phyloP scores from a whole-genome alignment of 2,888 invertebrate genomes.

The Tyria jacobaeae region DNA sequence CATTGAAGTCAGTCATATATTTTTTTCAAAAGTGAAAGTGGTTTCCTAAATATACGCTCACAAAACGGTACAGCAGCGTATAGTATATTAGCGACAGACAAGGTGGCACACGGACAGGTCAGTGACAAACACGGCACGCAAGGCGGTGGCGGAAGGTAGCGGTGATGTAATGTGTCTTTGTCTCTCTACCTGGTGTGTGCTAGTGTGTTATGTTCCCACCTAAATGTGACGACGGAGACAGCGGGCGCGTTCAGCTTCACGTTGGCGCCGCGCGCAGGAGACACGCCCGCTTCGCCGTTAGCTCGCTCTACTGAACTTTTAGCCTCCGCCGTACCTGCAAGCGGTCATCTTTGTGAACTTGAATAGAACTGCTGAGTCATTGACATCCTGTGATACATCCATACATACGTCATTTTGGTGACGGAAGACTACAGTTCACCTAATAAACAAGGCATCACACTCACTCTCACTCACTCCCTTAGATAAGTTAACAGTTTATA shows the following conservation, averaged over 20 bases:
- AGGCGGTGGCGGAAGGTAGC: conserved; percentile 68
- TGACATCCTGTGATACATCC: no score
- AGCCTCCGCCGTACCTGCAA: conserved; percentile 50
- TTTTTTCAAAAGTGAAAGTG: no score
- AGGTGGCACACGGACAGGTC: conserved; percentile 21
- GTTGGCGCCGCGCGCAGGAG: conserved; percentile 80
- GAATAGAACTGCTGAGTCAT: no score
- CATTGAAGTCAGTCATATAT: no score
- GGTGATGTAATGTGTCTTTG: conserved; percentile 73
- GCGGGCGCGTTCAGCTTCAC: conserved; percentile 89
- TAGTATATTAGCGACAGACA: neutral
- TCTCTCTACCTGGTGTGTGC: conserved; percentile 89
- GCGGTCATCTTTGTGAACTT: neutral
- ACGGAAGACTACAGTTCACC: no score
- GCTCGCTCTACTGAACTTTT: conserved; percentile 61
- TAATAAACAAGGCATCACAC: no score
- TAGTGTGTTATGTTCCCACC: conserved; percentile 91
- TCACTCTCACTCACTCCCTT: no score
- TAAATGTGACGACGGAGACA: conserved; percentile 96
- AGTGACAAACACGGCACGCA: conserved; percentile 24
- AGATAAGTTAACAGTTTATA: no score
- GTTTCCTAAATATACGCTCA: neutral
- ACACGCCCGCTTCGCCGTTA: conserved; percentile 51
- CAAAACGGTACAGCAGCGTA: neutral
- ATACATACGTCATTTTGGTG: no score